phyloP scores from a whole-genome alignment of 30 jellyfish, hydroid and myxozoan species.

The Catostylus mosaicus region DNA sequence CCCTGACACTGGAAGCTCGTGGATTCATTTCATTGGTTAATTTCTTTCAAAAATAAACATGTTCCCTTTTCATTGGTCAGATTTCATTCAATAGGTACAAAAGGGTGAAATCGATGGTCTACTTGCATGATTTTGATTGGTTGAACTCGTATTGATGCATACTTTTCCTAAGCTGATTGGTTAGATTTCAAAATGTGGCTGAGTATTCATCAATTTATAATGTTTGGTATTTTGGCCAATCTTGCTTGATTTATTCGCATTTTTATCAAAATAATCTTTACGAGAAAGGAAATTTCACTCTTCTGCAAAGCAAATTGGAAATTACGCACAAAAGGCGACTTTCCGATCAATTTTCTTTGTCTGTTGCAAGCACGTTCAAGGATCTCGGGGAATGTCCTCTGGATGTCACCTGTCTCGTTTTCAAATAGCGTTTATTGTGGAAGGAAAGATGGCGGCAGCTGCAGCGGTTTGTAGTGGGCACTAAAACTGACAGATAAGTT shows the following conservation, averaged over 20 bases:
- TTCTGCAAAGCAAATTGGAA: too few relatives aligned
- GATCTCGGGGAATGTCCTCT: constrained; percentile 1
- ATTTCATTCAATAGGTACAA: not conserved
- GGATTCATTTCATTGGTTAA: constrained; percentile 61
- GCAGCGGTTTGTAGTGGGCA: too few relatives aligned
- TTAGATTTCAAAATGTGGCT: too few relatives aligned
- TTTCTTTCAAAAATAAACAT: constrained; percentile 16
- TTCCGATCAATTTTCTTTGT: not conserved
- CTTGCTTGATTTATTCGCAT: too few relatives aligned
- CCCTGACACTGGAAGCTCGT: constrained; percentile 58
- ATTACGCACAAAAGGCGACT: too few relatives aligned
- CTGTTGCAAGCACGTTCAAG: not conserved
- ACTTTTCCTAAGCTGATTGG: constrained; percentile 23
- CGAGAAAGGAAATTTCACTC: too few relatives aligned
- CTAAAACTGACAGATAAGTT: too few relatives aligned
- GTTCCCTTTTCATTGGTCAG: constrained; percentile 46
- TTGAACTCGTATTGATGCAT: not conserved
- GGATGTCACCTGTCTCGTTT: constrained; percentile 13
- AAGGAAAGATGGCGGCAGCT: not conserved
- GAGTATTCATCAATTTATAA: too few relatives aligned
- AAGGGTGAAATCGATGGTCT: not conserved
- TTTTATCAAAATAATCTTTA: too few relatives aligned
- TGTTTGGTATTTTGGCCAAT: too few relatives aligned
- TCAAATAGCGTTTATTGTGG: not conserved
- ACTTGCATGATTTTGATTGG: constrained; percentile 60